Evolutionary conservation across 2,797 vertebrate species (phyloP).

Genomic region (Graptemys geographica): DNA sequence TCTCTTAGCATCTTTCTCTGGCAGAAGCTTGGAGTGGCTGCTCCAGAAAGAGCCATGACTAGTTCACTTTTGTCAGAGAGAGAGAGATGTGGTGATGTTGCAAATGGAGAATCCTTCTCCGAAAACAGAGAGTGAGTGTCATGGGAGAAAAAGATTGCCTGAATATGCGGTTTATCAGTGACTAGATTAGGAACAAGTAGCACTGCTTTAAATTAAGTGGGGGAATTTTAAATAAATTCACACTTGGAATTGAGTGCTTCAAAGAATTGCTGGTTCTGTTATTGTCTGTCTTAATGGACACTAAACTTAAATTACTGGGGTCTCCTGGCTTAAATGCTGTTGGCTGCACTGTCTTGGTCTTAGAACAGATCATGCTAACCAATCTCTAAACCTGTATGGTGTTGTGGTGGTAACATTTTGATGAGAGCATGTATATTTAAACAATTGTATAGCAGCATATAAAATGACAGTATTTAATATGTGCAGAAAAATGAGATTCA

Average conservation of each 20-base stretch:
- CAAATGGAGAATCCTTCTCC: background rate
- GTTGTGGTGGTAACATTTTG: background rate
- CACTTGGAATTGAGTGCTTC: background rate
- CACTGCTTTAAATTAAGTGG: background rate
- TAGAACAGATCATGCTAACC: background rate
- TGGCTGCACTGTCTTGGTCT: background rate
- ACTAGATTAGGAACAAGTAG: background rate
- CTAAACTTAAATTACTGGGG: background rate
- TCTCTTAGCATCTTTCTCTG: background rate
- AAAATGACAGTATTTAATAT: background rate
- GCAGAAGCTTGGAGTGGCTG: background rate
- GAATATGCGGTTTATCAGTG: background rate
- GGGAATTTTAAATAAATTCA: background rate
- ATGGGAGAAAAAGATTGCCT: no score
- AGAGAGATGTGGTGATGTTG: no score
- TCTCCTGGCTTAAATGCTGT: background rate
- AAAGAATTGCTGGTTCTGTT: no score
- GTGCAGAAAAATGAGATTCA: background rate
- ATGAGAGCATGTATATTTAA: background rate
- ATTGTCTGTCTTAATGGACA: no score
- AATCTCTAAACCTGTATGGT: background rate
- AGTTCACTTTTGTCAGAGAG: no score
- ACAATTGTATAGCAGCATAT: background rate
- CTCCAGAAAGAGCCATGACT: background rate
- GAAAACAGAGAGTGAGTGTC: background rate